These are phyloP conservation scores for Austrolebias charrua DNA, from an alignment of 2,797 vertebrate species.

Conservation along the genomic window DNA sequence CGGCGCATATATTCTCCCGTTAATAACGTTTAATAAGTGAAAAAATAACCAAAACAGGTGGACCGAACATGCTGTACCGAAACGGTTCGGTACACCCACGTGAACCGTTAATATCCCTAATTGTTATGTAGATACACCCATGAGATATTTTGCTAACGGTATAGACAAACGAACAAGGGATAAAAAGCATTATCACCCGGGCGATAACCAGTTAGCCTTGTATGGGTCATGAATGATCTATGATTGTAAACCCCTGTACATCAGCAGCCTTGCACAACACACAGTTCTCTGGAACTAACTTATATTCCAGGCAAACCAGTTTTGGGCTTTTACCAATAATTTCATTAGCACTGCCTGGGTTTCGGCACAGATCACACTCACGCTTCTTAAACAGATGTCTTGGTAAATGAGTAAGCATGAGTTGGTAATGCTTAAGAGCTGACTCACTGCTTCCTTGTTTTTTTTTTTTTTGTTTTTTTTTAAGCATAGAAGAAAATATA, in stretches of 20 bases:
- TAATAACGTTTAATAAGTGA: too few species aligned
- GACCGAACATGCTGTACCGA: too few species aligned
- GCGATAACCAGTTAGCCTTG: too few species aligned
- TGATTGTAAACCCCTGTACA: neutral
- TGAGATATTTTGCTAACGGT: too few species aligned
- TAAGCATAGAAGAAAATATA: neutral
- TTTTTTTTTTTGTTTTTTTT: neutral
- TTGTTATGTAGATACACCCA: too few species aligned
- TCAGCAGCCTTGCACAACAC: neutral
- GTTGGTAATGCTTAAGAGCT: neutral
- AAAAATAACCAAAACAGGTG: too few species aligned
- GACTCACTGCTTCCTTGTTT: conserved; percentile 13
- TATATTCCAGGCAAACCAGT: conserved; percentile 41
- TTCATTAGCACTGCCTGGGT: neutral
- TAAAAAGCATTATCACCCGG: too few species aligned
- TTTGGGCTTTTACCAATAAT: conserved; percentile 6
- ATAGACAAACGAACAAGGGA: too few species aligned
- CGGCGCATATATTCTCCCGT: too few species aligned
- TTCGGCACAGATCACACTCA: conserved; percentile 6
- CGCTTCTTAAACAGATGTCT: neutral
- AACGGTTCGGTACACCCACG: too few species aligned
- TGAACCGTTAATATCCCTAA: too few species aligned
- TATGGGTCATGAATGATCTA: too few species aligned
- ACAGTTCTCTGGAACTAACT: conserved; percentile 15
- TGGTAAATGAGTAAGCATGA: conserved; percentile 5